These are phyloP conservation scores for Callinectes sapidus DNA, from an alignment of 2,888 invertebrate genomes.

Conservation along the genomic window DNA sequence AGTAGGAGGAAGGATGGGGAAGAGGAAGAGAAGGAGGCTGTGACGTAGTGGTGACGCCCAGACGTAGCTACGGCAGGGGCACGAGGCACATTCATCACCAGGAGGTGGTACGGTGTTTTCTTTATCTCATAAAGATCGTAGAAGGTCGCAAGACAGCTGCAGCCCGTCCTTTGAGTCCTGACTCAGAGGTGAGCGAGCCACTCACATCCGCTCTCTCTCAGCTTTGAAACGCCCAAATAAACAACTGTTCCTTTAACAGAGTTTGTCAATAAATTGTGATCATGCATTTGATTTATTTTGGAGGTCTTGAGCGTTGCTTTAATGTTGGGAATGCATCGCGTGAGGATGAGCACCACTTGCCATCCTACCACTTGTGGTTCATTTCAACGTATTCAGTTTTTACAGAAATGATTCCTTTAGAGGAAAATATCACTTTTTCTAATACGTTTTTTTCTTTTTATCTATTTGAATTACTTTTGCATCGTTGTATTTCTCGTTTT, in stretches of 20 bases:
- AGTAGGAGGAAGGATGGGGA: too few species aligned
- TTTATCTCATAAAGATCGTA: background rate
- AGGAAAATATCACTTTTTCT: background rate
- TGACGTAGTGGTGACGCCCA: background rate
- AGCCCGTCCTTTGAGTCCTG: background rate
- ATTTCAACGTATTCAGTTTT: background rate
- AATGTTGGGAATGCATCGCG: background rate
- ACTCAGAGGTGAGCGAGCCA: background rate
- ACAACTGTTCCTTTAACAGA: background rate
- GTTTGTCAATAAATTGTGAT: slow-evolving; percentile 28
- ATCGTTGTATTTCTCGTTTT: background rate
- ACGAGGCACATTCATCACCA: background rate
- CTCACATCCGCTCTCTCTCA: background rate
- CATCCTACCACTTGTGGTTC: background rate
- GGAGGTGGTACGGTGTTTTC: background rate
- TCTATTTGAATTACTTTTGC: background rate
- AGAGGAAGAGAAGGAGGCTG: background rate
- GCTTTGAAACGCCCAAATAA: slow-evolving; percentile 18
- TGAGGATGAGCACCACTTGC: background rate
- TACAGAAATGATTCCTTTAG: too few species aligned
- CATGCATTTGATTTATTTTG: background rate
- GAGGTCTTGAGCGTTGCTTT: background rate
- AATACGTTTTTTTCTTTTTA: background rate
- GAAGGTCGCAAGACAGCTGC: slow-evolving; percentile 4
- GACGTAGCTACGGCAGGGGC: background rate